Conservation (phyloP, 1,140 invertebrate species). For the Drosophila cardini region DNA sequence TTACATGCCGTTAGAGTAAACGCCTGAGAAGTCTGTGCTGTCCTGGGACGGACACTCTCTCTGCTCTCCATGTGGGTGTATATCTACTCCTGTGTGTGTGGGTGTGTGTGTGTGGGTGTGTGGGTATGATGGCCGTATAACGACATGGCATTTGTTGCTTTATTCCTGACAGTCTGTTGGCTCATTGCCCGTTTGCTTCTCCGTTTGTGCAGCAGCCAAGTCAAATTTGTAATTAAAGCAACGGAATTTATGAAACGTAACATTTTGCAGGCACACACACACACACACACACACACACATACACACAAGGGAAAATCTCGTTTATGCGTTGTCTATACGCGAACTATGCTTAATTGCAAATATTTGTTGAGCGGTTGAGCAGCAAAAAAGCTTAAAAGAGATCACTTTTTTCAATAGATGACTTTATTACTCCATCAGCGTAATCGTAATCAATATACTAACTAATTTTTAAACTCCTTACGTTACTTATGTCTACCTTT, state of each 20-base stretch:
- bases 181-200: constrained; percentile 30
- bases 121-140: constrained; percentile 27
- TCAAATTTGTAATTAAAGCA: constrained; percentile 81
- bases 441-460: neutral
- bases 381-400: neutral
- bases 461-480: too few species aligned
- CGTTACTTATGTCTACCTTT: too few species aligned
- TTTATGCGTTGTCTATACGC: constrained; percentile 28
- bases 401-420: neutral
- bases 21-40: constrained; percentile 56
- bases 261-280: constrained; percentile 58
- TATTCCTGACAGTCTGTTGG: constrained; percentile 39
- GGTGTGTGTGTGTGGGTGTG: constrained; percentile 12
- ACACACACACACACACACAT: neutral
- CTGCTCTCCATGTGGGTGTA: constrained; percentile 17
- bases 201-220: constrained; percentile 53
- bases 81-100: constrained; percentile 2
- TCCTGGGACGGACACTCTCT: constrained; percentile 9
- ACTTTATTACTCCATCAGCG: too few species aligned
- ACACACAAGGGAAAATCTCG: neutral
- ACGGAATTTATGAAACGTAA: constrained; percentile 82
- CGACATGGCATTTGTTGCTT: constrained; percentile 17
- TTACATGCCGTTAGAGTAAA: constrained; percentile 81
- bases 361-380: neutral
- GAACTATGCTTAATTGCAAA: constrained; percentile 1